Base-by-base conservation (phyloP, 2,113 vertebrate genomes). In the Sporophila hypoxantha region DNA sequence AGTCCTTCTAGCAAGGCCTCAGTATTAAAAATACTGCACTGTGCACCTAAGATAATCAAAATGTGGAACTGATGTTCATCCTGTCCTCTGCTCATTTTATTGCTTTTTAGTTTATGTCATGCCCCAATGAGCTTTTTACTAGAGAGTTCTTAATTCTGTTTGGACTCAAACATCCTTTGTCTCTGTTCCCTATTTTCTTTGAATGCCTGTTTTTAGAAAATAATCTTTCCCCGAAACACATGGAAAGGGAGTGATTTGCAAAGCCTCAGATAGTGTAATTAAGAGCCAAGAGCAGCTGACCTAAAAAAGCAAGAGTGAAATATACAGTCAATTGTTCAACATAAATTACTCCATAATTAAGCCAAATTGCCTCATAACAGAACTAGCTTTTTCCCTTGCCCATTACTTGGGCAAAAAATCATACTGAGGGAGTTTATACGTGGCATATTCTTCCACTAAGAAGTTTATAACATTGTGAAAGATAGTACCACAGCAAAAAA, bases 81-180 rank as follows among this genome's bases (percentile, higher is more conserved):
- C 67, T 83, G 60, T 73, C 62, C 59, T 6, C 62, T 53, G 69
- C 41, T 91, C 9, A 8, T 75, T 83, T 89, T 87, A 87, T 75
- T 80, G 89, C 91, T 68, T 76, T 91, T 83, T 61, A 44, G 62
- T 89, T 92, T 87, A 87, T 61, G 55, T 62, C 85, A 90, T 92
- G 74, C 85, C 44, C 61, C 93, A 76, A 50, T 76, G 65, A 93
- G 60, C 32, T 92, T 88, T 90, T 92, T 91, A 88, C 90, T 82
- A 90, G 71, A 68, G 34, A 79, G 87, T 75, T 91, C 66, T 78
- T 82, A 70, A 89, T 84, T 2, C 1, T 73, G 27, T 74, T 76
- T 85, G 78, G 74, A 67, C 57, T 82, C 29, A 2, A 79, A 87
- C 41, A 10, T 41, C 17, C 80, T 81, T 64, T 91, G 42, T 61